Evolutionary conservation across 2,113 vertebrate species (phyloP), one percentile per base, ranked within the genome.

Genomic region (Corynorhinus townsendii): DNA sequence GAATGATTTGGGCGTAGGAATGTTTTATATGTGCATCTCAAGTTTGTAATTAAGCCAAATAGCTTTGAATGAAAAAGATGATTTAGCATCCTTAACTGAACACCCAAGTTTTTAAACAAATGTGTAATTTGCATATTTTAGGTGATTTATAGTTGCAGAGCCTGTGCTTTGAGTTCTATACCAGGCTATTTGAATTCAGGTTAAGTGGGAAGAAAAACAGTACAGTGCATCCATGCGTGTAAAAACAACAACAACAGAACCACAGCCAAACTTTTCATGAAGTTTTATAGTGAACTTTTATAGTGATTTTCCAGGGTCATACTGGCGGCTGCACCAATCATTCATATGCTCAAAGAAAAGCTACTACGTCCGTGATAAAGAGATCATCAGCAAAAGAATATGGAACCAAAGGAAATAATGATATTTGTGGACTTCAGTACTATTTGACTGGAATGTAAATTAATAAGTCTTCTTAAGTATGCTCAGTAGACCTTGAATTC

Each of bases 11-110:
- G 83, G 80, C 77, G 59, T 80, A 89, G 35, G 19, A 59, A 76
- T 87, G 76, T 95, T 95, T 92, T 89, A 76, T 76, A 64, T 66
- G 38, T 87, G 84, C 56, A 89, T 91, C 89, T 95, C 71, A 95
- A 93, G 45, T 91, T 96, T 93, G 85, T 95, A 96, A 97, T 97
- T 96, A 96, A 97, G 52, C 76, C 90, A 93, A 96, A 90, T 84
- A 95, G 66, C 64, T 94, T 81, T 83, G 64, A 83, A 93, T 89
- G 87, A 87, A 95, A 94, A 83, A 95, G 90, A 91, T 96, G 95
- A 95, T 95, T 93, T 96, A 94, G 80, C 81, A 89, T 95, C 79
- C 81, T 96, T 93, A 94, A 86, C 82, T 52, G 89, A 96, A 94
- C 84, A 94, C 80, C 71, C 64, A 94, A 35, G 0, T 86, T 95